phyloP scores from a whole-genome alignment of 2,113 vertebrate genomes.

The Pedetes capensis region DNA sequence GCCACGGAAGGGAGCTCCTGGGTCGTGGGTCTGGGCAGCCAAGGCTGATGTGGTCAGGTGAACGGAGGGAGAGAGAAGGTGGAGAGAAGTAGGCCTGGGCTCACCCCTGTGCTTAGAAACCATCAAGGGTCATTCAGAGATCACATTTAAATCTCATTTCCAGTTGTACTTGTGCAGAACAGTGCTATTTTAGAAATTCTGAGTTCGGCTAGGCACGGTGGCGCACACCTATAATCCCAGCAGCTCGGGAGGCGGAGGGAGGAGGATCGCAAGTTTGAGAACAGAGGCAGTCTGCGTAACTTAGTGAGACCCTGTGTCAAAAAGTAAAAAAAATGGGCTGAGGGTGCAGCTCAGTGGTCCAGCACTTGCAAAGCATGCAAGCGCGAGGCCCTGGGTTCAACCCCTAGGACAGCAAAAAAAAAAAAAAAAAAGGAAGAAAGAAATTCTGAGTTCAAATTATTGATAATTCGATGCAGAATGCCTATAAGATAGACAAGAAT shows the following conservation, averaged over 20 bases:
- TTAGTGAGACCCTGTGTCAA: too few relatives aligned
- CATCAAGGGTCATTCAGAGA: background rate
- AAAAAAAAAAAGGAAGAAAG: too few relatives aligned
- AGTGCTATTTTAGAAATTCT: background rate
- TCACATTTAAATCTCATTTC: background rate
- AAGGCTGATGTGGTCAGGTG: fast-evolving
- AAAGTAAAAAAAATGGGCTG: too few relatives aligned
- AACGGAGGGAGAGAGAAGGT: background rate
- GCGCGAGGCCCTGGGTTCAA: too few relatives aligned
- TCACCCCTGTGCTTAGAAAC: fast-evolving
- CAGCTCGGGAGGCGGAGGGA: too few relatives aligned
- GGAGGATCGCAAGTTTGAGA: too few relatives aligned
- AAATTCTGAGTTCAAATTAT: background rate
- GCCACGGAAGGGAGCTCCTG: fast-evolving
- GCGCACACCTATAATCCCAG: too few relatives aligned
- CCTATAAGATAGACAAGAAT: background rate
- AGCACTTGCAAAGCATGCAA: too few relatives aligned
- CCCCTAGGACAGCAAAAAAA: too few relatives aligned
- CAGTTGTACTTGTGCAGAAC: background rate
- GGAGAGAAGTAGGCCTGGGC: fast-evolving
- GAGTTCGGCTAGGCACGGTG: too few relatives aligned
- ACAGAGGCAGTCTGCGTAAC: too few relatives aligned
- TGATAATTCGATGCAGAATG: background rate
- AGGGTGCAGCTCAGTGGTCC: too few relatives aligned
- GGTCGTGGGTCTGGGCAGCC: fast-evolving